A percentile compares a stretch with the other conserved stretches of the same genome.
Evolutionary conservation across 2,797 vertebrate genomes (phyloP).

Genomic region (Oryzias sinensis): DNA sequence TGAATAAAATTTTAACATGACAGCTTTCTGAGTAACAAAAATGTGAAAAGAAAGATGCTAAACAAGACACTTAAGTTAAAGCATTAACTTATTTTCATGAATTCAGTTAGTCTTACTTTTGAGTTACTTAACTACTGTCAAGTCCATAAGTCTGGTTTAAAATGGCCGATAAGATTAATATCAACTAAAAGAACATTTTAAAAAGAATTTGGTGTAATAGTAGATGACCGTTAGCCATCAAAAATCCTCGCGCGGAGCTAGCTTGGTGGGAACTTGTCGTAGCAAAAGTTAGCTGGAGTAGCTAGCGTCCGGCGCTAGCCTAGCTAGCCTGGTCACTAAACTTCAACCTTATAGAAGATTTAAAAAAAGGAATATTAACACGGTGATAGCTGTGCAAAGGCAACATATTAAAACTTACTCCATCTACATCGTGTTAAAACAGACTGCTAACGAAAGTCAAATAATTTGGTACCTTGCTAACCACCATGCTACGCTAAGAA

Average conservation of each 20-base stretch:
- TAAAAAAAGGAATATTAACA: not conserved
- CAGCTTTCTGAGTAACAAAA: no score
- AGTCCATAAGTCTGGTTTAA: no score
- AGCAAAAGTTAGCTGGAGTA: slow-evolving; percentile 62
- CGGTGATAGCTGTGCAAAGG: rapidly evolving
- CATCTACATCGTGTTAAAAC: rapidly evolving
- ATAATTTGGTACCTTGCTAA: slow-evolving; percentile 20
- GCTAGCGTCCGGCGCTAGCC: slow-evolving; percentile 49
- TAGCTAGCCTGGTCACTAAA: slow-evolving; percentile 23
- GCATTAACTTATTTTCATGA: no score
- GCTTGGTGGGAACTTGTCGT: slow-evolving; percentile 39
- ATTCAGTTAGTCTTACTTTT: no score
- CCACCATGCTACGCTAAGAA: slow-evolving; percentile 51
- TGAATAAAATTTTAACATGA: no score
- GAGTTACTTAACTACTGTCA: no score
- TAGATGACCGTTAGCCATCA: no score
- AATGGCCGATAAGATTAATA: no score
- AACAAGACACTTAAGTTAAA: no score
- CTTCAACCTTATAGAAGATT: not conserved
- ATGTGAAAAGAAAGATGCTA: no score
- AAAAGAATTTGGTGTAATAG: no score
- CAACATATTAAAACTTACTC: not conserved
- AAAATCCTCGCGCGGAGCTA: slow-evolving; percentile 5
- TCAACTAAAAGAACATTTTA: not conserved
- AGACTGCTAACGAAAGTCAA: not conserved